These are phyloP conservation scores for Lathamus discolor DNA, from an alignment of 2,113 vertebrate genomes.

Conservation along the genomic window DNA sequence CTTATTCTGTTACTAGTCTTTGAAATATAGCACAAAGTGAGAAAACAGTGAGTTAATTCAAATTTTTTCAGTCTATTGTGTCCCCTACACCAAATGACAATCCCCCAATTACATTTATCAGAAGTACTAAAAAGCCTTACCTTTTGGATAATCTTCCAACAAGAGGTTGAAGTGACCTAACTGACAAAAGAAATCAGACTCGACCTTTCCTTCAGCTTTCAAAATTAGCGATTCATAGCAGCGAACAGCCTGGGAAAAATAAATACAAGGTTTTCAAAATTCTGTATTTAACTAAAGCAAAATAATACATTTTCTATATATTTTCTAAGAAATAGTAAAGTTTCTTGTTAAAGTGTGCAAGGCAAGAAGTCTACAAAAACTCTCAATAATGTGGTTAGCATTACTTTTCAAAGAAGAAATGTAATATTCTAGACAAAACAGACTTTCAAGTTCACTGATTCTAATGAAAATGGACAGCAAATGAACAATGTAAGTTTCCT, in stretches of 20 bases:
- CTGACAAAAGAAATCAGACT: constrained; percentile 98
- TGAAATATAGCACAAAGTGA: neutral
- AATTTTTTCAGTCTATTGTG: neutral
- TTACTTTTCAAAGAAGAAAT: neutral
- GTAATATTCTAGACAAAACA: neutral
- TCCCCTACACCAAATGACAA: neutral
- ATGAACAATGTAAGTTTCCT: neutral
- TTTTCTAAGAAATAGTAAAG: neutral
- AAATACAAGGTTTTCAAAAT: constrained; percentile 58
- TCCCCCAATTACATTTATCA: neutral
- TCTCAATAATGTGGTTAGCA: neutral
- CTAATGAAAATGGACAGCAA: neutral
- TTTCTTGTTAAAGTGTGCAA: neutral
- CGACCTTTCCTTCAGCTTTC: constrained; percentile 98
- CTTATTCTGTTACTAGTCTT: neutral
- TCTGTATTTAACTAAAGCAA: neutral
- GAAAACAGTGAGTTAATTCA: neutral
- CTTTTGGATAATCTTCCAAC: constrained; percentile 99
- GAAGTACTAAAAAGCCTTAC: constrained; percentile 76
- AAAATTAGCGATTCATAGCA: constrained; percentile 95
- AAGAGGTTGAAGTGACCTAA: constrained; percentile 99
- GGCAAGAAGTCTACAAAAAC: neutral
- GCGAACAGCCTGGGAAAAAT: constrained; percentile 87
- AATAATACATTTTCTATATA: neutral
- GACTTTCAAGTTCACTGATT: neutral